Conservation (phyloP, 2,888 invertebrate genomes). For the Yponomeuta sedellus region DNA sequence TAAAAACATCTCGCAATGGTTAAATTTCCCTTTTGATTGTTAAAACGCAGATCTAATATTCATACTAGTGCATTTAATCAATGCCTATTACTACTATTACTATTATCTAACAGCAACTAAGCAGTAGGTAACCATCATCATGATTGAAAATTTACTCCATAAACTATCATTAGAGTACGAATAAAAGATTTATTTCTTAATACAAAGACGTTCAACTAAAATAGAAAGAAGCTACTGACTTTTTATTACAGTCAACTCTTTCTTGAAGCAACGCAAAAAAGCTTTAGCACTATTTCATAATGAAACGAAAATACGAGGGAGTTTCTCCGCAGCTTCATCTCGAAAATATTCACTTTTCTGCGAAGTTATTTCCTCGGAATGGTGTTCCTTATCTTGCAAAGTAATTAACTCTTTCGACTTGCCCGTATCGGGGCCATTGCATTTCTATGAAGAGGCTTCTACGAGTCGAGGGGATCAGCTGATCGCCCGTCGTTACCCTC, state of each 20-base stretch:
- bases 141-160: too few species aligned
- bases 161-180: too few species aligned
- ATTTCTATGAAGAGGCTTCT: background rate
- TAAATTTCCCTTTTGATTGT: too few species aligned
- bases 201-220: too few species aligned
- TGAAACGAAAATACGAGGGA: background rate
- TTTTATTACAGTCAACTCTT: background rate
- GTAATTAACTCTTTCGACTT: background rate
- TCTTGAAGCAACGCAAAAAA: background rate
- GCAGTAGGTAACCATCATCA: too few species aligned
- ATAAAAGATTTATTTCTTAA: too few species aligned
- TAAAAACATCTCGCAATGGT: too few species aligned
- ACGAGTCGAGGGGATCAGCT: background rate
- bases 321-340: background rate
- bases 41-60: too few species aligned
- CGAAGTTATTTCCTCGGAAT: background rate
- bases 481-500: background rate
- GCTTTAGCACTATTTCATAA: background rate
- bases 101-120: too few species aligned
- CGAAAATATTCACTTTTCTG: background rate
- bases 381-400: background rate
- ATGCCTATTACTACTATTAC: too few species aligned
- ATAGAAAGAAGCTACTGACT: too few species aligned
- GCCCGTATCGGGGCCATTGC: background rate
- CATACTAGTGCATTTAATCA: too few species aligned